phyloP scores from a whole-genome alignment of 2,113 vertebrate genomes.

The Chaetops frenatus region DNA sequence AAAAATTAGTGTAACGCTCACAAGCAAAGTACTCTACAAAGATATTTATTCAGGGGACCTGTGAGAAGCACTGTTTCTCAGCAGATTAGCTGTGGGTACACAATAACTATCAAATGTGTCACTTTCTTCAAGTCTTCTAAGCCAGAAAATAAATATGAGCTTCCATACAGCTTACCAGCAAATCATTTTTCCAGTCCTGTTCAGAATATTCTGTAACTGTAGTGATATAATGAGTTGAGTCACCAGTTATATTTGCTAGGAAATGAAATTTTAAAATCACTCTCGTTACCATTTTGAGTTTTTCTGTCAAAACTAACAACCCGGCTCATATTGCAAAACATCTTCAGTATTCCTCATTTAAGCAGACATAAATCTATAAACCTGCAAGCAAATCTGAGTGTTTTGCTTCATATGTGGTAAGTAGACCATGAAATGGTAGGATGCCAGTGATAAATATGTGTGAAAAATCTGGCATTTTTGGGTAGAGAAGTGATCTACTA shows the following conservation, averaged over 20 bases:
- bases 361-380: not conserved
- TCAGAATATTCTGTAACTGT: not conserved
- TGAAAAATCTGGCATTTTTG: not conserved
- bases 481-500: not conserved
- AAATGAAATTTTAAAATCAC: not conserved
- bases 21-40: not conserved
- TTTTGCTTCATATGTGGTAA: not conserved
- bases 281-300: not conserved
- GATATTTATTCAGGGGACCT: not conserved
- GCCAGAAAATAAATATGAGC: not conserved
- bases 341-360: not conserved
- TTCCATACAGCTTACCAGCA: not conserved
- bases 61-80: not conserved
- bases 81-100: not conserved
- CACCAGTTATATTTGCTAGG: not conserved
- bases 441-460: not conserved
- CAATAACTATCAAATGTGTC: not conserved
- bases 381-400: not conserved
- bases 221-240: not conserved
- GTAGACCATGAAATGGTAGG: not conserved
- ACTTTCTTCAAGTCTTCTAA: not conserved
- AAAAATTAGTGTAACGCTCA: not conserved
- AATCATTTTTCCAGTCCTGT: not conserved
- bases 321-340: not conserved
- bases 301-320: not conserved